Base-by-base conservation (phyloP, 2,888 invertebrate genomes). In the Pseudanteris insignis region DNA sequence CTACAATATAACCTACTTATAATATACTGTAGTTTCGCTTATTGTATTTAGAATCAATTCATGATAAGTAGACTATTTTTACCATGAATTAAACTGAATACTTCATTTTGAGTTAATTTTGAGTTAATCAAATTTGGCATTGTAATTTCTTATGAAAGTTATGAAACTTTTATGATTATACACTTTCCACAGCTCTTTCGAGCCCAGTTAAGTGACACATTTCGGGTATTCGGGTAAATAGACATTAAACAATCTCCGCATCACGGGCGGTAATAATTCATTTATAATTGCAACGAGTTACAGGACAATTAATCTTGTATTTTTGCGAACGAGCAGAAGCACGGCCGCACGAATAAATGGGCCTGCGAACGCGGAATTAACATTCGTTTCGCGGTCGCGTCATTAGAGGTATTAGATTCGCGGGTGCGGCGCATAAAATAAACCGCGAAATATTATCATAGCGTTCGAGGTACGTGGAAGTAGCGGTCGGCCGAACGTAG, bases 381-480 rank as follows among this genome's bases (percentile, higher is more conserved):
- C 60, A 60, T 60, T 50, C 53, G 44, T 43, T 53, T 43, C 25
- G 46, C 46, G 38, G 51, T 15, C 51, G 46, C 53, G 60, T 48
- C 54, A 37, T 54, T 34, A 12, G 41, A 30, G 21, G 41, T 12
- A 59, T 46, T 51, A 33, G 46, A 47, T 37, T 53, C 48, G 47
- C 63, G 59, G 63, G 63, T 51, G 59, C 59, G 63, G 55, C 50
- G 2, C 51, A 38, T 59, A 30, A 55, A 59, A 59, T 59, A 59
- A 55, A 9, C 51, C 41, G 59, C 58, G 54, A 47, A 58, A 63
- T 54, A 53, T 57, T 43, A 53, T 58, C 57, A 25, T 41, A 37
- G 21, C 28, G 44, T 46, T 41, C 36, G 14, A 33, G 40, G 50
- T 34, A 47, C n/a, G n/a, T 18, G 18, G 50, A 53, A 37, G 51